Evolutionary conservation across 23 tunicate species (phyloP).

Genomic region (Styela plicata): DNA sequence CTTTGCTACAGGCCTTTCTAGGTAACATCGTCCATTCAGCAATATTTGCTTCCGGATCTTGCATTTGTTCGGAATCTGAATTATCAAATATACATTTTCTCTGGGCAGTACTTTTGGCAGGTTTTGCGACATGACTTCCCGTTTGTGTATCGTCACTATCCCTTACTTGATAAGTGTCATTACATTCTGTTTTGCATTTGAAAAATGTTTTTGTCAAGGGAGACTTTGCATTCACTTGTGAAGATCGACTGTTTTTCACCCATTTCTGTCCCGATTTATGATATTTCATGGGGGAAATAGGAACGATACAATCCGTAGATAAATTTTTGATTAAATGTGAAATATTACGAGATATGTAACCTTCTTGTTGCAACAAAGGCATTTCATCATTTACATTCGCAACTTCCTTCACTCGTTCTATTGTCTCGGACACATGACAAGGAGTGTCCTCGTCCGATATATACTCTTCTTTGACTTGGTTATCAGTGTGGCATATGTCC

Average conservation of each 20-base stretch:
- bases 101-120: background rate
- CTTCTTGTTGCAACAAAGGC: no score
- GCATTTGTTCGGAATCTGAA: background rate
- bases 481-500: no score
- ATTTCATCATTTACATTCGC: no score
- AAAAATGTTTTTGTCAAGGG: background rate
- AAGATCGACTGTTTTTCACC: background rate
- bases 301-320: background rate
- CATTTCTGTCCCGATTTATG: background rate
- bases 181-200: background rate
- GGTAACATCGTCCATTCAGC: constrained; percentile 25
- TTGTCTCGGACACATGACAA: no score
- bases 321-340: background rate
- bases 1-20: constrained; percentile 3
- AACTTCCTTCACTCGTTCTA: no score
- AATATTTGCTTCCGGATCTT: constrained; percentile 1
- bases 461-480: no score
- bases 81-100: background rate
- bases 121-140: background rate
- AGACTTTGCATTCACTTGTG: background rate
- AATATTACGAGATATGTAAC: background rate
- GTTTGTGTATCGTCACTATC: background rate
- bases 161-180: background rate
- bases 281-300: background rate
- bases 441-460: no score